Evolutionary conservation across 1,140 invertebrate genomes (phyloP), one percentile per base, ranked within the genome.

Genomic region (Acromyrmex echinatior): DNA sequence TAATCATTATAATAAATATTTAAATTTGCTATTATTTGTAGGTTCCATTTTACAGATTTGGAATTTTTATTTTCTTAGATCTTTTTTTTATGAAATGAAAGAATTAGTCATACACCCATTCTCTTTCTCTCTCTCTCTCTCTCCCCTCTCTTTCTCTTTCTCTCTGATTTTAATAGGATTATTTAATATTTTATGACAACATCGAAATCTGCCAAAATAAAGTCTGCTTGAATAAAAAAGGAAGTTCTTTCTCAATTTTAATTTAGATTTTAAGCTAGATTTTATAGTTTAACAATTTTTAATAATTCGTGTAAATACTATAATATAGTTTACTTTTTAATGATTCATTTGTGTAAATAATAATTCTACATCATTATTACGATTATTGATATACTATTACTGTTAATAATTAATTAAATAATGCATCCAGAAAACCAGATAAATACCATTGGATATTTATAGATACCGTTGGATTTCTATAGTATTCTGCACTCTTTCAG

Each of bases 371-470:
- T 65, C 9, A 68, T 49, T 51, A 51, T 7, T 14, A 51, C 28
- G 7, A 71, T 71, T 25, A 6, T 31, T 73, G 3, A 31, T 56
- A n/a, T 35, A 35, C 35, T 35, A 35, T 35, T 6, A 35, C 7
- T 74, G 21, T 78, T 49, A 76, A 65, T 28, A 31, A 35, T 25
- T 45, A 45, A 68, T 65, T 31, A 65, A 45, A 65, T 2, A 51
- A 14, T 3, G 18, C 3, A 9, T 45, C 4, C 12, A 65, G 5
- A 51, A n/a, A 39, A 51, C 1, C n/a, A 68, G 9, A 45, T n/a
- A 45, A 14, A n/a, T n/a, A 74, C 2, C 9, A 63, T 31, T 45
- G 35, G 21, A 77, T 60, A 62, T 21, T 7, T 58, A 39, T 35
- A 18, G 9, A 3, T 53, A 53, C 3, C 25, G 28, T 28, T 63